These are phyloP conservation scores for Cecidostiba fungosa DNA, from an alignment of 2,888 invertebrate genomes.

Conservation along the genomic window DNA sequence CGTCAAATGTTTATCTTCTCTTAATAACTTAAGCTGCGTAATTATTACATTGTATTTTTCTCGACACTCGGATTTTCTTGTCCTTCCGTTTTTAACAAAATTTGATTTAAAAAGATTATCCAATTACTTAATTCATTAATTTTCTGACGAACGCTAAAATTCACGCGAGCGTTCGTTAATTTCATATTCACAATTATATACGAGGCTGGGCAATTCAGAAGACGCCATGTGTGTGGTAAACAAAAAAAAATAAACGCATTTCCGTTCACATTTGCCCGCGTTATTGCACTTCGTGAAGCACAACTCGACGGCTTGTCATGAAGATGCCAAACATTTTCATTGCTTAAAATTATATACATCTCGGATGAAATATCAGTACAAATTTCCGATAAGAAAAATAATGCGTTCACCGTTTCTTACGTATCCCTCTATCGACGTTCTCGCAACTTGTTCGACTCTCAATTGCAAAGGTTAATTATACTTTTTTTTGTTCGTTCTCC, in stretches of 20 bases:
- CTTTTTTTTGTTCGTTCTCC: conserved; percentile 26
- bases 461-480: conserved; percentile 30
- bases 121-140: conserved; percentile 25
- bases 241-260: conserved; percentile 52
- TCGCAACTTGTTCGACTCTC: conserved; percentile 44
- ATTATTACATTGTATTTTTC: conserved; percentile 31
- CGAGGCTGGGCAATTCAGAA: conserved; percentile 29
- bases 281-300: background rate
- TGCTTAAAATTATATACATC: conserved; percentile 53
- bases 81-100: conserved; percentile 30
- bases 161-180: background rate
- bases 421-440: conserved; percentile 36
- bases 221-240: conserved; percentile 18
- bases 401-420: conserved; percentile 31
- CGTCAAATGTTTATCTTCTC: background rate
- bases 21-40: conserved; percentile 35
- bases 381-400: conserved; percentile 56
- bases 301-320: conserved; percentile 35
- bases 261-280: background rate
- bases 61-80: background rate
- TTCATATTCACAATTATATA: conserved; percentile 43
- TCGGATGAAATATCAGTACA: conserved; percentile 51
- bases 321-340: conserved; percentile 44
- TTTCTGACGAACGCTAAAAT: background rate
- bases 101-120: conserved; percentile 25